Conservation (phyloP, 2,113 vertebrate species). For the Caretta caretta region DNA sequence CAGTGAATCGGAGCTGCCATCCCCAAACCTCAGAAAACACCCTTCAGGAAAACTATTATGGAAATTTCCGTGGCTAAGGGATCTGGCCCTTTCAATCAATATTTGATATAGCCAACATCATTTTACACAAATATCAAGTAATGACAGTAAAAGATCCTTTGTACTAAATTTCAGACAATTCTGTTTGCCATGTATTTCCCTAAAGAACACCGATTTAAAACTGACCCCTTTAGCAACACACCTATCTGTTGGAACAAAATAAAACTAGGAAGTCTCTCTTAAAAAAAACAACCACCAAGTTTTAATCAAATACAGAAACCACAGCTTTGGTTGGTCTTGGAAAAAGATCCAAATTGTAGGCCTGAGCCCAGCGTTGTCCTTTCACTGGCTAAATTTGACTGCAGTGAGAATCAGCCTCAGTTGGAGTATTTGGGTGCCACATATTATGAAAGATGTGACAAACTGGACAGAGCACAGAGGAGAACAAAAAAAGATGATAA, state of each 20-base stretch:
- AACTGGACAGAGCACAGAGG: neutral
- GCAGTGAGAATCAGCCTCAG: neutral
- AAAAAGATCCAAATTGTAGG: slow-evolving; percentile 23
- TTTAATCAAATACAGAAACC: neutral
- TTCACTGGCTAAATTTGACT: neutral
- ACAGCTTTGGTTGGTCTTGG: neutral
- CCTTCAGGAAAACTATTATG: neutral
- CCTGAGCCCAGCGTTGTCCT: neutral
- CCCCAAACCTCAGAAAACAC: slow-evolving; percentile 47
- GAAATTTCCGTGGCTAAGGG: neutral
- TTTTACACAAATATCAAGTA: neutral
- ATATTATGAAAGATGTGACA: neutral
- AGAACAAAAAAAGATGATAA: neutral
- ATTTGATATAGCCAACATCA: neutral
- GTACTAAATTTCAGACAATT: neutral
- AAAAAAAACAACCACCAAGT: neutral
- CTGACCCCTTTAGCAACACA: neutral
- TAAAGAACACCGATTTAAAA: neutral
- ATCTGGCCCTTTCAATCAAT: neutral
- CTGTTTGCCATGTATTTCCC: neutral
- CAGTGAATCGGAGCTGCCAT: neutral
- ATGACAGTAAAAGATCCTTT: neutral
- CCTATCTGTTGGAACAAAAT: neutral
- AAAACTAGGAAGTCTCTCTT: neutral
- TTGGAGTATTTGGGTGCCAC: neutral